Conservation (phyloP, 1,140 invertebrate species). For the Cydia pomonella region DNA sequence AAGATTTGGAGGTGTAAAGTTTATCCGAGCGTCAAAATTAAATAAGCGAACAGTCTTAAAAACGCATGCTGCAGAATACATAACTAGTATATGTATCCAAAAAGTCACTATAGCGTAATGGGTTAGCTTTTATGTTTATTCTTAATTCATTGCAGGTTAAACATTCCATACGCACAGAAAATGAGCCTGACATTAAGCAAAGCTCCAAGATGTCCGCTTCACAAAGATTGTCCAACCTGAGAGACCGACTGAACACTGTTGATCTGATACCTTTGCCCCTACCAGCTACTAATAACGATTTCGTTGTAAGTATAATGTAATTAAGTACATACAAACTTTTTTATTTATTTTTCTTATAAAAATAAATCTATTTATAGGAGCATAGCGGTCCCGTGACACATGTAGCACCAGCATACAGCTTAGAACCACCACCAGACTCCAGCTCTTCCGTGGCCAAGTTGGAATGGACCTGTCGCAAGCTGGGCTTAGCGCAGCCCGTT, state of each 20-base stretch:
- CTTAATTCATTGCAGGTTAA: slow-evolving; percentile 48
- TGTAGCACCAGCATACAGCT: slow-evolving; percentile 50
- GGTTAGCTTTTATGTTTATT: too few species aligned
- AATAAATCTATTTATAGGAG: slow-evolving; percentile 52
- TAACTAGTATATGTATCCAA: too few species aligned
- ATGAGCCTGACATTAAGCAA: slow-evolving; percentile 55
- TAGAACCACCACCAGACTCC: slow-evolving; percentile 68
- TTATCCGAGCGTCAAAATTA: too few species aligned
- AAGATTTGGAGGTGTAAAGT: too few species aligned
- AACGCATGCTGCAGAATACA: too few species aligned
- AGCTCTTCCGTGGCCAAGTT: slow-evolving; percentile 62
- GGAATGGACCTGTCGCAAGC: slow-evolving; percentile 71
- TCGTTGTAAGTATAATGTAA: slow-evolving; percentile 48
- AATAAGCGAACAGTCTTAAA: too few species aligned
- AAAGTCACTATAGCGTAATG: too few species aligned
- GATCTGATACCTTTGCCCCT: slow-evolving; percentile 70
- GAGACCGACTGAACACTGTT: slow-evolving; percentile 67
- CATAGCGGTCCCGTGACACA: slow-evolving; percentile 55
- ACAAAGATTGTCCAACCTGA: slow-evolving; percentile 66
- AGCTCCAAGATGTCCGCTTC: slow-evolving; percentile 67
- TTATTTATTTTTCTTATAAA: too few species aligned
- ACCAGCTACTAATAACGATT: slow-evolving; percentile 61
- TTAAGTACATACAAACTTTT: too few species aligned
- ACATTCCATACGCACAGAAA: slow-evolving; percentile 61
- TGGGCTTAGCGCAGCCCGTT: slow-evolving; percentile 66